Conservation (phyloP, 2,888 invertebrate species). For the Lithophane socia region DNA sequence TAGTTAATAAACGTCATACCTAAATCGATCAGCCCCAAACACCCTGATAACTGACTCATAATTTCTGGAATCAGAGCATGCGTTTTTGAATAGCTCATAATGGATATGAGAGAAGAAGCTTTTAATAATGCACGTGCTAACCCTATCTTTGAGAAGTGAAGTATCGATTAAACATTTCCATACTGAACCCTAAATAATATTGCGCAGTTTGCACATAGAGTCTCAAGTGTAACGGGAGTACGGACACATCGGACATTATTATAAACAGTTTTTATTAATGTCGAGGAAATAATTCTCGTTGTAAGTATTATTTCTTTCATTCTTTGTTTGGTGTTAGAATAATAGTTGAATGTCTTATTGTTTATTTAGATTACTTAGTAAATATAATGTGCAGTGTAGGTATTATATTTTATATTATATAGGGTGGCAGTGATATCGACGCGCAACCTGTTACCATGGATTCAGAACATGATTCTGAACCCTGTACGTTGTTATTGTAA, state of each 20-base stretch:
- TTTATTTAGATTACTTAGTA: not conserved
- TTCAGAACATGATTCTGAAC: too few species aligned
- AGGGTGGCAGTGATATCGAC: not conserved
- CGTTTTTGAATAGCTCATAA: not conserved
- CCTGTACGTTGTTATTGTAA: too few species aligned
- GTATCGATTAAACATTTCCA: slow-evolving; percentile 23
- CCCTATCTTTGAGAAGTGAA: not conserved
- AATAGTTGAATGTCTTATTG: not conserved
- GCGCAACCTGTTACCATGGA: too few species aligned
- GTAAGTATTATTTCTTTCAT: slow-evolving; percentile 39
- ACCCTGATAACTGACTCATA: not conserved
- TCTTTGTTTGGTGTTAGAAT: not conserved
- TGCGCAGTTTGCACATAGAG: slow-evolving; percentile 53
- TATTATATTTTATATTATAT: not conserved
- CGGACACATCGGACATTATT: slow-evolving; percentile 33
- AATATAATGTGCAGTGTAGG: not conserved
- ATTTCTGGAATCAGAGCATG: not conserved
- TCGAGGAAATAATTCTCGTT: slow-evolving; percentile 6
- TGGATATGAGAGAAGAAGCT: not conserved
- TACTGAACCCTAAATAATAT: slow-evolving; percentile 50
- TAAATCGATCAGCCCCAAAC: not conserved
- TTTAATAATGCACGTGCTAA: not conserved
- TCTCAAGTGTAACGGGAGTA: slow-evolving; percentile 43
- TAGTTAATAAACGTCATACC: not conserved
- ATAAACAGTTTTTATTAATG: slow-evolving; percentile 24